Evolutionary conservation across 2,888 invertebrate genomes (phyloP).

Genomic region (Harmothoe impar): DNA sequence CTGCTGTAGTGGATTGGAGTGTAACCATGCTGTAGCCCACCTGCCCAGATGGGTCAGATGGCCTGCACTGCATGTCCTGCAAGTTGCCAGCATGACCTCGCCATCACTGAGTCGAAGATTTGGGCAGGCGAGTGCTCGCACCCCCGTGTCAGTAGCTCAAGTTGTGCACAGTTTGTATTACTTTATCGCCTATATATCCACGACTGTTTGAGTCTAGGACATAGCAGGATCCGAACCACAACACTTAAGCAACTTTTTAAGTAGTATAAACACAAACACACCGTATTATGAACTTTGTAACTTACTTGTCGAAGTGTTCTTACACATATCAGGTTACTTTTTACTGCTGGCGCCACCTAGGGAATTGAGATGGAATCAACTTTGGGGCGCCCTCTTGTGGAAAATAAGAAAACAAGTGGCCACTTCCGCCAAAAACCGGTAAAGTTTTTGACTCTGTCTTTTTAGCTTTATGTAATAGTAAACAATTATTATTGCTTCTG

Average conservation of each 20-base stretch:
- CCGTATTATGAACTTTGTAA: slow-evolving; percentile 53
- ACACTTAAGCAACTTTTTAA: slow-evolving; percentile 27
- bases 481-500: too few species aligned
- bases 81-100: too few species aligned
- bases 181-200: not conserved
- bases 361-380: not conserved
- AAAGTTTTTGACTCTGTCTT: too few species aligned
- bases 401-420: not conserved
- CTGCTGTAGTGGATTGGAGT: too few species aligned
- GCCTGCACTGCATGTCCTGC: too few species aligned
- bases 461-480: too few species aligned
- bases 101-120: too few species aligned
- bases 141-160: not conserved
- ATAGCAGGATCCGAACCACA: not conserved
- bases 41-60: too few species aligned
- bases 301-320: slow-evolving; percentile 51
- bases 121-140: too few species aligned
- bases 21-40: too few species aligned
- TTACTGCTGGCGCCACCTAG: slow-evolving; percentile 27
- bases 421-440: too few species aligned
- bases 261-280: not conserved
- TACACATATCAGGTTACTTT: slow-evolving; percentile 46
- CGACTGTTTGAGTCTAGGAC: not conserved
- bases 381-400: not conserved
- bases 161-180: not conserved